Conservation (phyloP, 2,113 vertebrate genomes). For the Willisornis vidua region DNA sequence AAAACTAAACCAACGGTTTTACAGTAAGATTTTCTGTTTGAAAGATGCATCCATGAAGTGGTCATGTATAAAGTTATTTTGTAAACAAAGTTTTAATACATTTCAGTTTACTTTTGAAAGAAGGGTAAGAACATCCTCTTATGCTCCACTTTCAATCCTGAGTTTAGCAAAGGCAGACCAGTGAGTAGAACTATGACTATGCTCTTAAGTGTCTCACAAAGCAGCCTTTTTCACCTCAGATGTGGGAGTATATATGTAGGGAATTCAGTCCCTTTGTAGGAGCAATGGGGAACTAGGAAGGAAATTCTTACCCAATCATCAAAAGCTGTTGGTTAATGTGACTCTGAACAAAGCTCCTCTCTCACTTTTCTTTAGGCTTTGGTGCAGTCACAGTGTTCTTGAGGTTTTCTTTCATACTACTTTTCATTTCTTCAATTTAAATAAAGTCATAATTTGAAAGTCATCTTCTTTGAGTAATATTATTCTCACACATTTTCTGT, state of each 20-base stretch:
- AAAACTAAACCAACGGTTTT: not conserved
- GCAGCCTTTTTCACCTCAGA: not conserved
- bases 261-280: not conserved
- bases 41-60: fast-evolving
- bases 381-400: not conserved
- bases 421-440: not conserved
- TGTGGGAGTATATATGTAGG: not conserved
- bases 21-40: not conserved
- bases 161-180: not conserved
- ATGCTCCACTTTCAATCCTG: not conserved
- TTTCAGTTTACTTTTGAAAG: not conserved
- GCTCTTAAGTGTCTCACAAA: not conserved
- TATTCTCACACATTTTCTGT: not conserved
- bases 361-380: not conserved
- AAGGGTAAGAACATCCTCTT: not conserved
- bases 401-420: not conserved
- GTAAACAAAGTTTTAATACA: not conserved
- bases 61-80: not conserved
- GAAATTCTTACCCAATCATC: not conserved
- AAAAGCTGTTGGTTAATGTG: not conserved
- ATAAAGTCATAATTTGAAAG: not conserved
- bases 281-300: not conserved
- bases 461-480: not conserved
- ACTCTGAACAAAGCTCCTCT: not conserved
- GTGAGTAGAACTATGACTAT: not conserved